Evolutionary conservation across 2,113 vertebrate species (phyloP).

Genomic region (Alexandromys fortis): DNA sequence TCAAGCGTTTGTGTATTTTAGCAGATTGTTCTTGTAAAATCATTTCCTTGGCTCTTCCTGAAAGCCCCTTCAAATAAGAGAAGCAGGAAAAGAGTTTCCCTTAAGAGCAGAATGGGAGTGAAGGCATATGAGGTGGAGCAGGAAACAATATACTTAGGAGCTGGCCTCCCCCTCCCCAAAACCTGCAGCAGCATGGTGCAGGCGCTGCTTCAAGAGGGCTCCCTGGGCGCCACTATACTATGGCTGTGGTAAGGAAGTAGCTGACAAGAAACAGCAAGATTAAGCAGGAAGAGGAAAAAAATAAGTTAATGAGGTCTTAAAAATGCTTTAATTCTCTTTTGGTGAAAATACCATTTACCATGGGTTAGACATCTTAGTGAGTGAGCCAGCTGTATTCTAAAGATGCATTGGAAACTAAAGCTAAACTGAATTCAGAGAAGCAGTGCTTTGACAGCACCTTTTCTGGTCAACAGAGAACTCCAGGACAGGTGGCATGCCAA

Average conservation of each 20-base stretch:
- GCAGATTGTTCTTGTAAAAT: constrained; percentile 36
- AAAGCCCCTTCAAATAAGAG: constrained; percentile 51
- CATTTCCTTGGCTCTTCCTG: constrained; percentile 36
- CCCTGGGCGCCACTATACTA: neutral
- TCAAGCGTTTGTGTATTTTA: constrained; percentile 57
- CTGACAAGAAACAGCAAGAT: constrained; percentile 37
- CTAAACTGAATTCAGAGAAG: constrained; percentile 1
- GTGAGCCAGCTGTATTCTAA: neutral
- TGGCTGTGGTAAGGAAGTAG: neutral
- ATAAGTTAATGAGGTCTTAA: constrained; percentile 21
- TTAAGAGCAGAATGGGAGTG: constrained; percentile 26
- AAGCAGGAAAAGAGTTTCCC: constrained; percentile 56
- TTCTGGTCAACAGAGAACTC: constrained; percentile 14
- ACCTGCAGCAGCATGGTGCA: constrained; percentile 39
- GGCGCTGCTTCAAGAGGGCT: constrained; percentile 13
- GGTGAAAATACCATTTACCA: neutral
- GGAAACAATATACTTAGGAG: constrained; percentile 67
- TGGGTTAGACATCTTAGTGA: constrained; percentile 2
- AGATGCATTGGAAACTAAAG: neutral
- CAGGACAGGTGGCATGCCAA: neutral
- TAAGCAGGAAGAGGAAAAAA: neutral
- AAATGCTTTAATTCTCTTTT: neutral
- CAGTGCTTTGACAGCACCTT: neutral
- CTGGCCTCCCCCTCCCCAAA: constrained; percentile 40
- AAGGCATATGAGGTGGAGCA: constrained; percentile 44